Conservation (phyloP, 2,113 vertebrate species). For the Phaethornis superciliosus region DNA sequence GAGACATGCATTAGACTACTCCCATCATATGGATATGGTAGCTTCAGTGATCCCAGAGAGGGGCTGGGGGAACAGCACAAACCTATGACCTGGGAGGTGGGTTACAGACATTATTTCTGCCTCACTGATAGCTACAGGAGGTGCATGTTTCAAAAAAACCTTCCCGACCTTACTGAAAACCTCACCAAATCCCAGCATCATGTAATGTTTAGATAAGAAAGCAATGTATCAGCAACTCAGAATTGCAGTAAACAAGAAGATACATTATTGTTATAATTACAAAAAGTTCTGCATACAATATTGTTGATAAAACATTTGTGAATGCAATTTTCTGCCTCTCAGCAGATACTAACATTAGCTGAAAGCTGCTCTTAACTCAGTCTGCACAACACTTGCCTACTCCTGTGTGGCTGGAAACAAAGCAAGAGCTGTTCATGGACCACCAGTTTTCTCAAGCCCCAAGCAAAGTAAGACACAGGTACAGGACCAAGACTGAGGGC, state of each 20-base stretch:
- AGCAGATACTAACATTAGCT: neutral
- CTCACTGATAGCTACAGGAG: neutral
- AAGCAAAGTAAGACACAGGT: neutral
- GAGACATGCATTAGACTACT: neutral
- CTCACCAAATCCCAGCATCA: rapidly evolving
- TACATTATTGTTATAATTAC: neutral
- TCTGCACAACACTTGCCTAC: neutral
- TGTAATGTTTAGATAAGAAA: neutral
- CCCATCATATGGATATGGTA: neutral
- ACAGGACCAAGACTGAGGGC: neutral
- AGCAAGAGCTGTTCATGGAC: neutral
- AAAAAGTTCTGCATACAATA: neutral
- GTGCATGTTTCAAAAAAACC: neutral
- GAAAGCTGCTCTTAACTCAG: neutral
- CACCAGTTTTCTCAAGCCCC: neutral
- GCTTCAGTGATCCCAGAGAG: neutral
- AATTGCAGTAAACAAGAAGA: neutral
- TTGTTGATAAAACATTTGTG: neutral
- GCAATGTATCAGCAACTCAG: neutral
- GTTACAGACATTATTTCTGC: neutral
- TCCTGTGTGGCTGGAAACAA: neutral
- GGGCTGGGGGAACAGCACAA: neutral
- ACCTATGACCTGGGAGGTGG: neutral
- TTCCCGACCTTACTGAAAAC: neutral
- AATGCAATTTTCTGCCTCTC: neutral